Evolutionary conservation across 2,797 vertebrate genomes (phyloP).

Genomic region (Rhinogobio ventralis): DNA sequence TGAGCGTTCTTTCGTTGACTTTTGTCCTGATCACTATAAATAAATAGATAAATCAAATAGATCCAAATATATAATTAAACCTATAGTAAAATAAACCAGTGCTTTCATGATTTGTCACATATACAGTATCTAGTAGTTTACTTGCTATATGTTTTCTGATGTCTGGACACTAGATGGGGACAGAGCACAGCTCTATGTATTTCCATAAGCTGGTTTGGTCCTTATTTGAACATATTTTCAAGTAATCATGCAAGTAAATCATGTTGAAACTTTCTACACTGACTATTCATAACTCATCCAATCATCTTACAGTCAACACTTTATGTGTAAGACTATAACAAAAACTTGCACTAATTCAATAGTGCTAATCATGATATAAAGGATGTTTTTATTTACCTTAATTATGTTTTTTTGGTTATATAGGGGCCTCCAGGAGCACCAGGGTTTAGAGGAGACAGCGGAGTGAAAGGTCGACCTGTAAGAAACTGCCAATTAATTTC

Average conservation of each 20-base stretch:
- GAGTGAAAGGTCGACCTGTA: slow-evolving; percentile 93
- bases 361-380: not conserved
- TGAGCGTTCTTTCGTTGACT: slow-evolving; percentile 73
- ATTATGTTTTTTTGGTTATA: slow-evolving; percentile 24
- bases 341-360: not conserved
- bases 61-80: not conserved
- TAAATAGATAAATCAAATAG: not conserved
- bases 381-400: not conserved
- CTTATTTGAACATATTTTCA: not conserved
- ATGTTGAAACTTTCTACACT: not conserved
- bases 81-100: not conserved
- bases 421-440: slow-evolving; percentile 93
- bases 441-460: slow-evolving; percentile 88
- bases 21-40: not conserved
- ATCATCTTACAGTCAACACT: not conserved
- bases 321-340: not conserved
- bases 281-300: slow-evolving; percentile 1
- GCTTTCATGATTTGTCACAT: not conserved
- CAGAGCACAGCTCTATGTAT: slow-evolving; percentile 62
- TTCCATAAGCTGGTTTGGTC: slow-evolving; percentile 52
- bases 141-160: slow-evolving; percentile 25
- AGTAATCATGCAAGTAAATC: not conserved
- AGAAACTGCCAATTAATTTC: slow-evolving; percentile 64
- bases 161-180: slow-evolving; percentile 75
- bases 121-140: not conserved